Evolutionary conservation across 2,113 vertebrate genomes (phyloP).

Genomic region (Sander lucioperca): DNA sequence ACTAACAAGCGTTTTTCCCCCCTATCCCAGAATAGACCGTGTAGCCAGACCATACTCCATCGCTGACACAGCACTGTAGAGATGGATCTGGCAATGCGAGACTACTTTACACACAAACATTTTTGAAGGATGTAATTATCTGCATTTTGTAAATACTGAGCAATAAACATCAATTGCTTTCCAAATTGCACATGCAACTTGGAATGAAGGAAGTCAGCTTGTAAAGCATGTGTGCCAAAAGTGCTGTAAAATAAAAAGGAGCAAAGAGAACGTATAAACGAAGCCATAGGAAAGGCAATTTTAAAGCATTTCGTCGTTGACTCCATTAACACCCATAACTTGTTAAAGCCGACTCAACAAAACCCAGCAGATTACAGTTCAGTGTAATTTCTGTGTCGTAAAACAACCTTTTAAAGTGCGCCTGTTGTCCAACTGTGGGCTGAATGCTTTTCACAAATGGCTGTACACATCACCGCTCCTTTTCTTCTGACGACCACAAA

Average conservation of each 20-base stretch:
- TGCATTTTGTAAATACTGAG: conserved; percentile 10
- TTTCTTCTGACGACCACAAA: conserved; percentile 47
- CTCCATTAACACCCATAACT: conserved; percentile 51
- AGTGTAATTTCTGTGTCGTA: conserved; percentile 37
- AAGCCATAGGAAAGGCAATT: conserved; percentile 13
- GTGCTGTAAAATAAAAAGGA: conserved; percentile 24
- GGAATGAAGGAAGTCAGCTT: background rate
- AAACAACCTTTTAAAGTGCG: conserved; percentile 8
- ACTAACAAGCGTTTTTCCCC: no score
- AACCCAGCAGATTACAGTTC: conserved; percentile 37
- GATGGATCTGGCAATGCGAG: no score
- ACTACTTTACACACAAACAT: background rate
- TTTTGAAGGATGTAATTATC: conserved; percentile 14
- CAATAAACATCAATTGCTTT: background rate
- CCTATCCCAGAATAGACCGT: no score
- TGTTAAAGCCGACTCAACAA: conserved; percentile 41
- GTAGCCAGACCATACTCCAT: no score
- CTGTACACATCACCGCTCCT: conserved; percentile 60
- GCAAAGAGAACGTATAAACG: conserved; percentile 8
- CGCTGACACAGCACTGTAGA: no score
- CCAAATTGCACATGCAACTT: conserved; percentile 1
- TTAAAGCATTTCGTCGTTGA: conserved; percentile 29
- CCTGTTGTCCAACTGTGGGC: conserved; percentile 55
- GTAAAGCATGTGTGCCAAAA: conserved; percentile 22
- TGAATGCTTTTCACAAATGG: conserved; percentile 66